Conservation (phyloP, 2,797 vertebrate species). For the Mormyrus proboscirostris region DNA sequence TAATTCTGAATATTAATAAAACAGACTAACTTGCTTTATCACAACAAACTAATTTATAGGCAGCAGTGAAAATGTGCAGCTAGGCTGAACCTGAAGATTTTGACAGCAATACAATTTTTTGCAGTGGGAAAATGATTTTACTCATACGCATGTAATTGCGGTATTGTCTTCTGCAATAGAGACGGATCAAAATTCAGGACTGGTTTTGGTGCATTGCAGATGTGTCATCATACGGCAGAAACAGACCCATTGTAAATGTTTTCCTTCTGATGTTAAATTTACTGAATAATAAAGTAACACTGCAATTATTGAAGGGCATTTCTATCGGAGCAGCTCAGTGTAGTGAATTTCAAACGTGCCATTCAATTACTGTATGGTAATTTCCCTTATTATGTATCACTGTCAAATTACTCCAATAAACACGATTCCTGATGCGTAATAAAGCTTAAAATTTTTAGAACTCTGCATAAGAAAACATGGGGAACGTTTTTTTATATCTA, state of each 20-base stretch:
- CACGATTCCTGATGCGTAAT: not conserved
- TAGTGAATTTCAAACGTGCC: not conserved
- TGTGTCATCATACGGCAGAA: not conserved
- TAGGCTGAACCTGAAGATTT: not conserved
- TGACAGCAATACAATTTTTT: not conserved
- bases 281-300: not conserved
- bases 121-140: not conserved
- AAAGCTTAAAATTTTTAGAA: not conserved
- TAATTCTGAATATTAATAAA: not conserved
- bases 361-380: conserved; percentile 20
- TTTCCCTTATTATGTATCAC: conserved; percentile 7
- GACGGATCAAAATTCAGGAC: not conserved
- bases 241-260: not conserved
- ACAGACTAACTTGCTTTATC: not conserved
- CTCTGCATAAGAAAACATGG: not conserved
- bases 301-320: not conserved
- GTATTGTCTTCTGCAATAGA: not conserved
- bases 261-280: not conserved
- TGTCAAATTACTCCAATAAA: conserved; percentile 11
- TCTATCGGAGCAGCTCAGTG: not conserved
- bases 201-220: conserved; percentile 20
- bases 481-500: not conserved
- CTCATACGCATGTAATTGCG: not conserved
- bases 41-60: not conserved
- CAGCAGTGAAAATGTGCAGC: not conserved